A percentile compares a stretch with the other conserved stretches of the same genome.
Conservation (phyloP, 2,888 invertebrate genomes). For the Pelosia muscerda region DNA sequence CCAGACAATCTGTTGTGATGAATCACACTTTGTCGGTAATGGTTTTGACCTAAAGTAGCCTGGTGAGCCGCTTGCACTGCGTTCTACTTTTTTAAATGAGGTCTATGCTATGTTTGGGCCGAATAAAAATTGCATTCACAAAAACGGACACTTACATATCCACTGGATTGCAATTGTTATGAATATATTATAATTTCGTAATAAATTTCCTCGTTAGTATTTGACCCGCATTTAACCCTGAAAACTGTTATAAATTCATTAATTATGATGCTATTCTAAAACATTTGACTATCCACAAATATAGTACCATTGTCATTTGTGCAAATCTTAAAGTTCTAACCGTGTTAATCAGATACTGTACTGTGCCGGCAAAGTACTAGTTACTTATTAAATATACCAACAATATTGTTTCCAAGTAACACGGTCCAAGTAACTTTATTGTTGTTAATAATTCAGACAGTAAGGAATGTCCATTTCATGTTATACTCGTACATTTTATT, state of each 20-base stretch:
- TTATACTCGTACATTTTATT: too few species aligned
- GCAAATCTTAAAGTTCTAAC: conserved; percentile 17
- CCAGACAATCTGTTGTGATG: neutral
- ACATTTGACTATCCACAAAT: conserved; percentile 18
- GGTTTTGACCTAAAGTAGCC: conserved; percentile 9
- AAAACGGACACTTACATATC: conserved; percentile 7
- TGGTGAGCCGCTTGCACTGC: neutral
- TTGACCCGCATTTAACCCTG: conserved; percentile 9
- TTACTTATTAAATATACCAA: too few species aligned
- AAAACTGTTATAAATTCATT: conserved; percentile 6
- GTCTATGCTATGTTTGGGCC: conserved; percentile 13
- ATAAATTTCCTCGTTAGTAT: neutral
- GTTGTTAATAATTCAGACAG: too few species aligned
- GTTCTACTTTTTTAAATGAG: conserved; percentile 18
- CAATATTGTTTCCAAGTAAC: too few species aligned
- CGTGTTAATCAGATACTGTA: conserved; percentile 17
- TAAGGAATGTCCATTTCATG: too few species aligned
- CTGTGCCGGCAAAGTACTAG: too few species aligned
- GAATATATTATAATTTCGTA: neutral
- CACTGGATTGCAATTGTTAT: neutral
- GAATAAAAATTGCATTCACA: conserved; percentile 7
- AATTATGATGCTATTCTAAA: conserved; percentile 10
- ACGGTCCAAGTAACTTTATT: too few species aligned
- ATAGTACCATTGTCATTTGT: conserved; percentile 3
- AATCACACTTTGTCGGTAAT: neutral